Base-by-base conservation (phyloP, 1,140 invertebrate genomes). In the Cephus cinctus region DNA sequence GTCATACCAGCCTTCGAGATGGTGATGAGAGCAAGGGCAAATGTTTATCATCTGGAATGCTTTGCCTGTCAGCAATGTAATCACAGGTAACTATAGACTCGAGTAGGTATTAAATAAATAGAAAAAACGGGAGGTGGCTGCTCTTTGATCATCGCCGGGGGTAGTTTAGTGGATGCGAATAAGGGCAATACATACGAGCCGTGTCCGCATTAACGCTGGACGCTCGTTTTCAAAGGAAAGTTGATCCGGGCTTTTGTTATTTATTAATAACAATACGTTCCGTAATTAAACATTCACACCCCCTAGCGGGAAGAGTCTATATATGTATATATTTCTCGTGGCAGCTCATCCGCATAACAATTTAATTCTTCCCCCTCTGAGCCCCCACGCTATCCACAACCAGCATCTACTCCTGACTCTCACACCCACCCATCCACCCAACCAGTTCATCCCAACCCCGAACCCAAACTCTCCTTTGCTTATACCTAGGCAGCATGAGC, bases 31-130 rank as follows among this genome's bases (percentile, higher is more conserved):
- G 94, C 92, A 12, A 88, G 92, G 72, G 88, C 86, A 59, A 95
- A 96, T 76, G 93, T 96, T 41, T 96, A 96, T 76, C 94, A 96
- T 79, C 82, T 96, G 65, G 94, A 97, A 71, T 97, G 94, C 72
- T 97, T 97, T 74, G 92, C 93, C 51, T 97, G 94, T 79, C 92
- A 96, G 73, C 90, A 95, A 71, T 97, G 94, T 75, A 94, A 92
- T 81, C 91, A 96, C 80, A 94, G 93, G 93, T 96, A 75, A 81
- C n/a, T n/a, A n/a, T n/a, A n/a, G n/a, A n/a, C n/a, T n/a, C n/a
- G n/a, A n/a, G n/a, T n/a, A n/a, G n/a, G n/a, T n/a, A n/a, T n/a
- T n/a, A n/a, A n/a, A n/a, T n/a, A n/a, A n/a, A n/a, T n/a, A n/a
- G n/a, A n/a, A n/a, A n/a, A n/a, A n/a, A n/a, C n/a, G n/a, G n/a